Conservation (phyloP, 2,113 vertebrate genomes). For the Mormyrus lacerda region DNA sequence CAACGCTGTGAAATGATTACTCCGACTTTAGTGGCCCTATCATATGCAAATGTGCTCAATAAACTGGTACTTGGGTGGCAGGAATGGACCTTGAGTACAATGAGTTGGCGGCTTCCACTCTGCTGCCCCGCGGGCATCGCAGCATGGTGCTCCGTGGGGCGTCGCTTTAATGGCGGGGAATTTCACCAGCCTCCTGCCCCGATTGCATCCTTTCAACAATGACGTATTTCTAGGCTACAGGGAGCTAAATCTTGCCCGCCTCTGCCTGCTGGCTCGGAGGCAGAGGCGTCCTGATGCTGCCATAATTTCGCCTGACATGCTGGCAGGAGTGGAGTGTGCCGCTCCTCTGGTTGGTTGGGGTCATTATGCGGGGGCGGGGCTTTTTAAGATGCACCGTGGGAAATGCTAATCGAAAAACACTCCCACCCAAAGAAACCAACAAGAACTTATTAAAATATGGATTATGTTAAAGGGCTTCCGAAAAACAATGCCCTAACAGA, state of each 20-base stretch:
- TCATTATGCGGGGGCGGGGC: background rate
- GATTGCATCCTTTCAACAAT: background rate
- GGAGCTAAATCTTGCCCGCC: background rate
- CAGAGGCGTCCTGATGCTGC: background rate
- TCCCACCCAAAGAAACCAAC: background rate
- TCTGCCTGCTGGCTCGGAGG: background rate
- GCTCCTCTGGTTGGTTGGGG: background rate
- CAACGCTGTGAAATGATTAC: background rate
- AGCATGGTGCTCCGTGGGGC: background rate
- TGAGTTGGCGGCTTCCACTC: background rate
- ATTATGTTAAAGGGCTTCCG: background rate
- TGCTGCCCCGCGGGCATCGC: background rate
- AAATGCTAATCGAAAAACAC: background rate
- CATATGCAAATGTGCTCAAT: slow-evolving; percentile 7
- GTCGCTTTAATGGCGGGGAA: background rate
- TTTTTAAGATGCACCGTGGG: background rate
- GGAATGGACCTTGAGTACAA: background rate
- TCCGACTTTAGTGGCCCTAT: background rate
- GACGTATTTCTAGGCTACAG: background rate
- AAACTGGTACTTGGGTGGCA: background rate
- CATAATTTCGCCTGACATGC: background rate
- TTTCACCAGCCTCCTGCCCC: background rate
- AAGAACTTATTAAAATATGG: background rate
- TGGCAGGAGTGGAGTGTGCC: background rate
- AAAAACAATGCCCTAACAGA: background rate